A percentile compares a stretch with the other conserved stretches of the same genome.
Evolutionary conservation across 1,140 invertebrate genomes (phyloP).

Genomic region (Polypedilum vanderplanki): DNA sequence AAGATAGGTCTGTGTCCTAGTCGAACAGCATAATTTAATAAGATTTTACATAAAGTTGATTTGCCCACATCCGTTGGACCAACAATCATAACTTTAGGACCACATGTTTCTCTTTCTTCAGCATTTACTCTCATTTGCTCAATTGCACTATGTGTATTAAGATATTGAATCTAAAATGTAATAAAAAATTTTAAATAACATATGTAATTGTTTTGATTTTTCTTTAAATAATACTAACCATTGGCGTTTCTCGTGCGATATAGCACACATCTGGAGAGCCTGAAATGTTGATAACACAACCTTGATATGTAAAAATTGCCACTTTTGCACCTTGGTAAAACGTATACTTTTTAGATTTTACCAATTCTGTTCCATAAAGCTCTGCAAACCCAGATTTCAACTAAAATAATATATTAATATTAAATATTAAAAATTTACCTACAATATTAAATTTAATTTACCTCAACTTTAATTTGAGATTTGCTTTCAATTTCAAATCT

Average conservation of each 20-base stretch:
- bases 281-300: conserved; percentile 73
- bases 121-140: conserved; percentile 81
- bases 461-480: conserved; percentile 78
- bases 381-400: conserved; percentile 83
- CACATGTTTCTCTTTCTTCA: conserved; percentile 61
- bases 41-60: conserved; percentile 79
- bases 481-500: conserved; percentile 89
- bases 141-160: conserved; percentile 90
- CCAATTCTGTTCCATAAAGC: conserved; percentile 94
- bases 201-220: conserved; percentile 43
- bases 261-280: conserved; percentile 90
- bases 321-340: conserved; percentile 88
- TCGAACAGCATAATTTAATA: conserved; percentile 91
- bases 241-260: conserved; percentile 91
- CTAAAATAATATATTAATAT: conserved; percentile 46
- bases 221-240: conserved; percentile 46
- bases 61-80: conserved; percentile 96
- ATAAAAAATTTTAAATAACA: conserved; percentile 20
- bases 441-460: conserved; percentile 42
- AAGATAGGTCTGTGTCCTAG: conserved; percentile 79
- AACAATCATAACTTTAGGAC: conserved; percentile 83
- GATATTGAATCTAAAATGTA: conserved; percentile 46
- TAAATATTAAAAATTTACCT: not conserved
- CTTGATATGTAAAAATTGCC: conserved; percentile 94
- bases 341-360: conserved; percentile 86